Conservation (phyloP, 2,113 vertebrate species). For the Tetrax tetrax region DNA sequence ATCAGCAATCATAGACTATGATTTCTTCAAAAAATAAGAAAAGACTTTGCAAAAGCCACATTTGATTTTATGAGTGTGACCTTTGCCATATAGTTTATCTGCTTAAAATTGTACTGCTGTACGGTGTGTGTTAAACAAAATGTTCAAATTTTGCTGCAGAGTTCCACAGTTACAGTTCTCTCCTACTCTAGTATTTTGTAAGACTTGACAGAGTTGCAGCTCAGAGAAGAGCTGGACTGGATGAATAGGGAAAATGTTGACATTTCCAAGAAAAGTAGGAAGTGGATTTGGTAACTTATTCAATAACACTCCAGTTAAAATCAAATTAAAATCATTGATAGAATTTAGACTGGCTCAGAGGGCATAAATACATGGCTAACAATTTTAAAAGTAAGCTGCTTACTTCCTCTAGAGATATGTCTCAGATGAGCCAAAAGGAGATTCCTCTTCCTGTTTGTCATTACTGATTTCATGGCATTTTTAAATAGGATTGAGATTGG, state of each 20-base stretch:
- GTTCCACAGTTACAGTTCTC: background rate
- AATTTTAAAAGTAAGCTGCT: background rate
- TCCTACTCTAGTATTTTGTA: background rate
- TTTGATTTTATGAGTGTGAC: background rate
- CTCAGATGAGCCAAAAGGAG: background rate
- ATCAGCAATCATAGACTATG: background rate
- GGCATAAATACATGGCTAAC: background rate
- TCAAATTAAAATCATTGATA: background rate
- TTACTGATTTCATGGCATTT: background rate
- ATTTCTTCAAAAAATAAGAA: background rate
- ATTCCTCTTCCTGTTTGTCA: background rate
- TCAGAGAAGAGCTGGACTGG: background rate
- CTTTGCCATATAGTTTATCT: background rate
- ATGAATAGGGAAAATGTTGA: background rate
- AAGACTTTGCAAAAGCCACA: background rate
- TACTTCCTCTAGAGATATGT: background rate
- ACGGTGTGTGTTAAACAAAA: background rate
- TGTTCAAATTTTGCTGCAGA: background rate
- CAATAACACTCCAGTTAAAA: background rate
- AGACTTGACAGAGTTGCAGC: background rate
- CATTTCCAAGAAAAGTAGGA: constrained; percentile 27
- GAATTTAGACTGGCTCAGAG: background rate
- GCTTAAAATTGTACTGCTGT: background rate
- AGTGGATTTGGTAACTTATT: constrained; percentile 14
- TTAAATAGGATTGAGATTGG: background rate